Base-by-base conservation (phyloP, 1,140 invertebrate genomes). In the Pantala flavescens region DNA sequence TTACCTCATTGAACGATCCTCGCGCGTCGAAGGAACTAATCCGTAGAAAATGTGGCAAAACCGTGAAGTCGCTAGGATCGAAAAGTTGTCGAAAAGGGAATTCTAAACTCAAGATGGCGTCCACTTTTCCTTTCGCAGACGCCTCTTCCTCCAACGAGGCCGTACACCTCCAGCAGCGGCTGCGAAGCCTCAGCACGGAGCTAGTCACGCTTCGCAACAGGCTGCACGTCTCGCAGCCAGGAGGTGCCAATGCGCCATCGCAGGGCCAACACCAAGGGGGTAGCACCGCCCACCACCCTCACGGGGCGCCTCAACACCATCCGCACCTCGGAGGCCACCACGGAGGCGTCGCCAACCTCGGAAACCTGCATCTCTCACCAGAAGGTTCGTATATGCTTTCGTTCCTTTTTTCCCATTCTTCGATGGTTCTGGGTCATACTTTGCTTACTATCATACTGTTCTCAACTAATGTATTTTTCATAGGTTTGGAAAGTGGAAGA, bases 81-180 rank as follows among this genome's bases (percentile, higher is more conserved):
- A 36, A 36, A 36, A 36, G 3, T 36, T 36, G 28, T 2, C 3
- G 3, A 36, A 9, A 36, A 36, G 28, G 28, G 28, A 36, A 2
- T 36, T 36, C 49, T 63, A 63, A 63, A 3, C 12, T 5, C 49
- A 19, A 21, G 49, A 63, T 63, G 16, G 49, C 49, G 14, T 63
- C 43, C n/a, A n/a, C n/a, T n/a, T 36, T 36, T 21, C 49, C 16
- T 63, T 63, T 88, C 87, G 11, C 86, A 96, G 94, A 95, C 92
- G 93, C 93, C 76, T 94, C 93, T 76, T 95, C 93, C 63, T 94
- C 93, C 78, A 95, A 94, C 85, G 94, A 96, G 86, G 93, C 93
- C 70, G 93, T 94, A 78, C 93, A 95, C 81, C 85, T 95, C 78
- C 93, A 96, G 84, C 93, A 95, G 81, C 88, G 93, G 74, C 86